These are phyloP conservation scores for Falco punctatus DNA, from an alignment of 2,113 vertebrate species.

Conservation along the genomic window DNA sequence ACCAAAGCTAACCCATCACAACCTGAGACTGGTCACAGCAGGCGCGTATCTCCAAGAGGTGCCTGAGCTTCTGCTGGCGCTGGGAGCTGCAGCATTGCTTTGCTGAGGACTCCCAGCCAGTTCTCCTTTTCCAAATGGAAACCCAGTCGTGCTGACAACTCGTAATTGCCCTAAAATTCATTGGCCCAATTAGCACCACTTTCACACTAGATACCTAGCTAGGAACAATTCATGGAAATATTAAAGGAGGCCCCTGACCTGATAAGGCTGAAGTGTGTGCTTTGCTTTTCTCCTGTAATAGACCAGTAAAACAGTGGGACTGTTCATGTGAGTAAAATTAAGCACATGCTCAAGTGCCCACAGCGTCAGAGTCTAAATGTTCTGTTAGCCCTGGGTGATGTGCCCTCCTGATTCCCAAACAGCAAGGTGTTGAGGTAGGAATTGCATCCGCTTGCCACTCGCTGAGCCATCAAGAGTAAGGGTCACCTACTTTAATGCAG, in stretches of 20 bases:
- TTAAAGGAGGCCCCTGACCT: conserved; percentile 59
- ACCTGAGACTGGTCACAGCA: neutral
- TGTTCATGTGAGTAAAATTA: neutral
- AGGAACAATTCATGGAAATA: conserved; percentile 63
- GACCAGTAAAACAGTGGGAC: neutral
- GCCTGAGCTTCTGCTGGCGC: neutral
- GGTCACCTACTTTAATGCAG: neutral
- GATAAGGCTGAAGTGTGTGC: conserved; percentile 44
- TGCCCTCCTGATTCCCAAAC: neutral
- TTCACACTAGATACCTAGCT: conserved; percentile 18
- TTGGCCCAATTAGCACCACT: conserved; percentile 30
- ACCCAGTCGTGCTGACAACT: neutral
- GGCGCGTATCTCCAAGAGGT: neutral
- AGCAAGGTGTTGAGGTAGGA: neutral
- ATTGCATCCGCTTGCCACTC: neutral
- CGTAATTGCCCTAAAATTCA: conserved; percentile 44
- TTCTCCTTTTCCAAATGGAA: conserved; percentile 1
- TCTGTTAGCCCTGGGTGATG: neutral
- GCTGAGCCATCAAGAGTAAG: neutral
- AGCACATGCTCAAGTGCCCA: neutral
- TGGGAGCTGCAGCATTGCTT: neutral
- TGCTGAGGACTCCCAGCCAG: neutral
- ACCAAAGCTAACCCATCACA: neutral
- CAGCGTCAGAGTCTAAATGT: neutral
- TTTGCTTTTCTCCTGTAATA: conserved; percentile 8